A percentile compares a stretch with the other conserved stretches of the same genome.
These are phyloP conservation scores for Limnephilus lunatus DNA, from an alignment of 2,888 invertebrate species.

Conservation along the genomic window DNA sequence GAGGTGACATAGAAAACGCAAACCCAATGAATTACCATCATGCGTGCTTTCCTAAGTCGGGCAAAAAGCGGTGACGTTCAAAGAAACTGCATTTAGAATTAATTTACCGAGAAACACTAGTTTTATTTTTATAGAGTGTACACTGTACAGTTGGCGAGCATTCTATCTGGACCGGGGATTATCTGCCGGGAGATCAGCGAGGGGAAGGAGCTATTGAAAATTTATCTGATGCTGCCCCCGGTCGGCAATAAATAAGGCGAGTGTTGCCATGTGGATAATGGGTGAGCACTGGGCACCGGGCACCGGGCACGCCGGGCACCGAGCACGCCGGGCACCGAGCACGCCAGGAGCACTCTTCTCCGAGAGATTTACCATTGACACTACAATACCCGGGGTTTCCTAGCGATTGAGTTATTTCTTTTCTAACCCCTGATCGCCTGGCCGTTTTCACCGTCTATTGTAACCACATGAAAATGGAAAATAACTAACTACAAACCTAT, in stretches of 20 bases:
- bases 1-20: neutral
- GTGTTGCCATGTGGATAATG: conserved; percentile 46
- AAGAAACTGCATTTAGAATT: conserved; percentile 38
- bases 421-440: conserved; percentile 20
- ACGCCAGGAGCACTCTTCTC: conserved; percentile 44
- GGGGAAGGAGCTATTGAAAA: conserved; percentile 41
- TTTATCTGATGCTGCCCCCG: conserved; percentile 51
- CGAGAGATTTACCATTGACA: conserved; percentile 53
- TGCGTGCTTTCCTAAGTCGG: neutral
- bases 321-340: neutral
- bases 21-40: neutral
- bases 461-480: neutral
- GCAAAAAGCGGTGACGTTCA: conserved; percentile 14
- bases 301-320: neutral
- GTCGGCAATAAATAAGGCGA: conserved; percentile 53
- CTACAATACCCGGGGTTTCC: conserved; percentile 54
- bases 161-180: conserved; percentile 26
- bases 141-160: neutral
- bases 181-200: conserved; percentile 46
- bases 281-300: neutral
- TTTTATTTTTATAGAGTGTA: neutral
- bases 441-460: neutral
- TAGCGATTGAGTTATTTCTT: conserved; percentile 53
- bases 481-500: neutral
- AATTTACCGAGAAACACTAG: conserved; percentile 5